A percentile compares a stretch with the other conserved stretches of the same genome.
Conservation (phyloP, 2,113 vertebrate genomes). For the Scophthalmus maximus region DNA sequence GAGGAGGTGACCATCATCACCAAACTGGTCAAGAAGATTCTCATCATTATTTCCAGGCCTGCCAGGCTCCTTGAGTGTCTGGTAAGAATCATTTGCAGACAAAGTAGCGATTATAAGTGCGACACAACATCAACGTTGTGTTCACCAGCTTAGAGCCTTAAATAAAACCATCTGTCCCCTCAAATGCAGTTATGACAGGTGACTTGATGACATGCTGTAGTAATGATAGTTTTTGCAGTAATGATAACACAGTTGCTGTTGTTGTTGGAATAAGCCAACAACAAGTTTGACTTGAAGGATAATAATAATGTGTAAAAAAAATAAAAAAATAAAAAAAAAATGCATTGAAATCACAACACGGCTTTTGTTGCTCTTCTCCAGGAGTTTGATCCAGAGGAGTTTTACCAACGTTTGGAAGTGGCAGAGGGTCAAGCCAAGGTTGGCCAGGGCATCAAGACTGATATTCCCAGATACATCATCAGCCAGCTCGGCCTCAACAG, state of each 20-base stretch:
- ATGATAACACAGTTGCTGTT: constrained; percentile 16
- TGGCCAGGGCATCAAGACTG: constrained; percentile 91
- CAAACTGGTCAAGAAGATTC: constrained; percentile 92
- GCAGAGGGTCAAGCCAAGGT: constrained; percentile 93
- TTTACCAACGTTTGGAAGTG: constrained; percentile 93
- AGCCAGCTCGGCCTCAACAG: constrained; percentile 92
- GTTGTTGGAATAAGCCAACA: background rate
- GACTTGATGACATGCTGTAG: constrained; percentile 28
- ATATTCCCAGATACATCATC: constrained; percentile 94
- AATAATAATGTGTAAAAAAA: too few relatives aligned
- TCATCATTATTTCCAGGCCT: constrained; percentile 93
- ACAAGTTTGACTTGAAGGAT: background rate
- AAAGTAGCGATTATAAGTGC: background rate
- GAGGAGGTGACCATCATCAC: constrained; percentile 90
- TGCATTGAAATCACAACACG: background rate
- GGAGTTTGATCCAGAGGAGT: constrained; percentile 97
- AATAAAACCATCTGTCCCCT: constrained; percentile 8
- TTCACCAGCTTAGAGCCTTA: background rate
- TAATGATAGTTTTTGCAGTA: constrained; percentile 25
- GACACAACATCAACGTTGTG: constrained; percentile 1
- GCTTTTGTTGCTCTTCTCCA: constrained; percentile 48
- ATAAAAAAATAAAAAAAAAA: too few relatives aligned
- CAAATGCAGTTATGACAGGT: background rate
- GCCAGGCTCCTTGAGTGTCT: constrained; percentile 94
- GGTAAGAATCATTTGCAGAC: constrained; percentile 77